Percentiles rank a stretch among this genome's conserved stretches.
Evolutionary conservation across 2,113 vertebrate species (phyloP).

Genomic region (Canis aureus): DNA sequence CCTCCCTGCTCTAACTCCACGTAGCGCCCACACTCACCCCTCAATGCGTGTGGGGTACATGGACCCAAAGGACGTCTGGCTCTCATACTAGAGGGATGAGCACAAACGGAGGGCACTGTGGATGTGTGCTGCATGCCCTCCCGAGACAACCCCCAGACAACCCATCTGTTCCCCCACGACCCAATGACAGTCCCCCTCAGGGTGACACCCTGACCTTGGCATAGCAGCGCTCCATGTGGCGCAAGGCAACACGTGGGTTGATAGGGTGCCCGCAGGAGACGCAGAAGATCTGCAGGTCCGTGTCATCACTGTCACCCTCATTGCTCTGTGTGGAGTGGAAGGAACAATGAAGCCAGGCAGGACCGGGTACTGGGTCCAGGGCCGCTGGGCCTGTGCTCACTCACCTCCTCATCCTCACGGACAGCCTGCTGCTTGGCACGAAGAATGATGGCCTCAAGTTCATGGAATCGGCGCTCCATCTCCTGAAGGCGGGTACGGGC

Average conservation of each 20-base stretch:
- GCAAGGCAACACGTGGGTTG: constrained; percentile 95
- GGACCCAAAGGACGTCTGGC: constrained; percentile 96
- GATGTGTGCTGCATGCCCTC: constrained; percentile 23
- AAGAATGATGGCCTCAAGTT: constrained; percentile 95
- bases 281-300: constrained; percentile 96
- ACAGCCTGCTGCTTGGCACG: constrained; percentile 97
- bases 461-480: constrained; percentile 97
- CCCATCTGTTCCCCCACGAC: background rate
- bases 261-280: constrained; percentile 96
- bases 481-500: constrained; percentile 95
- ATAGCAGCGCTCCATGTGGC: constrained; percentile 97
- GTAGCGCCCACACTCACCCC: constrained; percentile 88
- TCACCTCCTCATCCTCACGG: constrained; percentile 96
- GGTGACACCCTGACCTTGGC: constrained; percentile 90
- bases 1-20: background rate
- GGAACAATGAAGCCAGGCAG: background rate
- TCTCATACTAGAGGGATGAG: constrained; percentile 91
- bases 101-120: constrained; percentile 70
- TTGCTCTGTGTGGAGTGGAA: constrained; percentile 87
- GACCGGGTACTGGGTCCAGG: background rate
- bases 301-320: constrained; percentile 95
- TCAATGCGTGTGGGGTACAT: constrained; percentile 97
- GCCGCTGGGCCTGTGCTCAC: fast-evolving
- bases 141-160: background rate
- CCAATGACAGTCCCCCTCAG: background rate